Evolutionary conservation across 2,797 vertebrate species (phyloP), one percentile per base, ranked within the genome.

Genomic region (Hoplostethus mediterraneus): DNA sequence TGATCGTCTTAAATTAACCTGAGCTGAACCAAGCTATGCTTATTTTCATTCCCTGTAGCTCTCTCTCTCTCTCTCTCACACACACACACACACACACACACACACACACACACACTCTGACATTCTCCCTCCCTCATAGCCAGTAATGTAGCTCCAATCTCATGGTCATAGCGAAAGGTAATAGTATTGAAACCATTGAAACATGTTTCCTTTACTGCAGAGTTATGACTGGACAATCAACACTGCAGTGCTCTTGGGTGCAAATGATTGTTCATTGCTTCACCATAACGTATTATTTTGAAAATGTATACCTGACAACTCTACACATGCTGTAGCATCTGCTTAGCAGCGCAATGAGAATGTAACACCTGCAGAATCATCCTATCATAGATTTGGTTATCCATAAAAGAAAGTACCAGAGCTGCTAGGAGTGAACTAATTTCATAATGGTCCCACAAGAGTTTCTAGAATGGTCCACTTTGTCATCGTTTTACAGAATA

Each of bases 1-100:
- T 83, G 81, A 91, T 87, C 71, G 83, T 80, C 81, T 90, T 77
- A 86, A 91, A 93, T 94, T 85, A 92, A 87, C 89, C 86, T 71
- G 64, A 62, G 84, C 75, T 49, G 45, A 63, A 83, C 76, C 63
- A 53, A 69, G 67, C 63, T 21, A 38, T 69, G 58, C 53, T 77
- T 75, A 64, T 84, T 81, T 78, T 56, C 12, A 14, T 52, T 73
- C 28, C 21, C 54, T 45, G 6, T 40, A 69, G 63, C 53, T 21
- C 49, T 75, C 72, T 47, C 28, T 28, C 25, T 12, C 51, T 5
- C n/a, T 52, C 42, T 21, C 59, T n/a, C 67, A 33, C 54, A 12
- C 57, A 56, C 28, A 30, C 55, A 73, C 62, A 82, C 58, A 74
- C 84, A 75, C 66, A 14, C 61, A 6, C 67, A 33, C 54, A 12